Evolutionary conservation across 2,113 vertebrate genomes (phyloP).

Genomic region (Phyllostomus discolor): DNA sequence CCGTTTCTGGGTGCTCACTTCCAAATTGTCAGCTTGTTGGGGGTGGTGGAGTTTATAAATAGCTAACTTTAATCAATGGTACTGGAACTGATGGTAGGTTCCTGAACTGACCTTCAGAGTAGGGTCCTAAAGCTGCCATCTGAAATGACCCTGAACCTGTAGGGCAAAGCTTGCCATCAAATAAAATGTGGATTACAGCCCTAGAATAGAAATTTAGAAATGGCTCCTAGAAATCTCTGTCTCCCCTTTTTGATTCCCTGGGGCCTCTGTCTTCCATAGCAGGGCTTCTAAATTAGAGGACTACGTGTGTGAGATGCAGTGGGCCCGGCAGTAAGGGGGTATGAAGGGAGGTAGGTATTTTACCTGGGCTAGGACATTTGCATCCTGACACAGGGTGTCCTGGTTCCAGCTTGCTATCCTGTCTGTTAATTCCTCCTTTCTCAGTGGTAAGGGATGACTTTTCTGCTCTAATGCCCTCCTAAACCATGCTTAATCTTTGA

Average conservation of each 20-base stretch:
- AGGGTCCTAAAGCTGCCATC: neutral
- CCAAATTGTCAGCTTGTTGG: neutral
- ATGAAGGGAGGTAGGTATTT: neutral
- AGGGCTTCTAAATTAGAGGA: neutral
- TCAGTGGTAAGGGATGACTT: neutral
- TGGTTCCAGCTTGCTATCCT: neutral
- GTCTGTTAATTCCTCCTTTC: neutral
- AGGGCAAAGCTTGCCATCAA: neutral
- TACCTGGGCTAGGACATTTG: neutral
- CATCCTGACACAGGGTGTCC: neutral
- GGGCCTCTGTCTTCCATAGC: neutral
- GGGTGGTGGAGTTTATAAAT: neutral
- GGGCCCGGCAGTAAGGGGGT: neutral
- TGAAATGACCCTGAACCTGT: neutral
- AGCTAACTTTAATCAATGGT: neutral
- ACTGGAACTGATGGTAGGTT: neutral
- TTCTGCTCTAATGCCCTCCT: neutral
- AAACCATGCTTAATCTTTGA: neutral
- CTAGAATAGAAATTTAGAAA: neutral
- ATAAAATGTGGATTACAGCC: neutral
- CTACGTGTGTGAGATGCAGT: neutral
- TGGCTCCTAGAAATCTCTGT: neutral
- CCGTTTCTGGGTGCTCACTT: neutral
- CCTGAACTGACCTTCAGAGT: neutral
- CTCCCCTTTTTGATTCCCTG: neutral